These are phyloP conservation scores for Acronicta alni DNA, from an alignment of 2,888 invertebrate species.

Conservation along the genomic window DNA sequence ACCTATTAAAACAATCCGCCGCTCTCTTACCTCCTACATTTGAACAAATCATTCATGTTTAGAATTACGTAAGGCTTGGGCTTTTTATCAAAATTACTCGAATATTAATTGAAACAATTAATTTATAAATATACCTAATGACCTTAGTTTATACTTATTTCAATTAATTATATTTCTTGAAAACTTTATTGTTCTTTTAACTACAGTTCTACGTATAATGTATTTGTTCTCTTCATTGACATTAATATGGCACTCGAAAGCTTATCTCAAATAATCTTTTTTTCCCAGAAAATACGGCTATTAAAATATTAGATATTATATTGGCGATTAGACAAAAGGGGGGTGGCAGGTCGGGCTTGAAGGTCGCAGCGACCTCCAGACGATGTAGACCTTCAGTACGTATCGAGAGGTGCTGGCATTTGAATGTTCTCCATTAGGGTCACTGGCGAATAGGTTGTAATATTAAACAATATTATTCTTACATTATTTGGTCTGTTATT, in stretches of 20 bases:
- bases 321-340: conserved; percentile 24
- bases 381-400: conserved; percentile 26
- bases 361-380: conserved; percentile 45
- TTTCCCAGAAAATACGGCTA: conserved; percentile 22
- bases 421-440: conserved; percentile 16
- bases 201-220: too few relatives aligned
- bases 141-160: too few relatives aligned
- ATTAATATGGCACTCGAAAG: not conserved
- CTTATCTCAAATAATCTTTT: conserved; percentile 10
- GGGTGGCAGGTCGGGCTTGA: conserved; percentile 11
- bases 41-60: too few relatives aligned
- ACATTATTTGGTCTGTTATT: too few relatives aligned
- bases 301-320: conserved; percentile 36
- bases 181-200: too few relatives aligned
- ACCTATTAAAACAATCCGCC: too few relatives aligned
- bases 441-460: not conserved
- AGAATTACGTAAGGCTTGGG: too few relatives aligned
- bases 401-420: conserved; percentile 41
- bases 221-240: conserved; percentile 6
- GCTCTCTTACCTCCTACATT: too few relatives aligned
- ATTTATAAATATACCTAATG: too few relatives aligned
- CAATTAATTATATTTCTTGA: too few relatives aligned
- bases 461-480: not conserved
- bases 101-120: too few relatives aligned
- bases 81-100: too few relatives aligned